A percentile compares a stretch with the other conserved stretches of the same genome.
These are phyloP conservation scores for Arion vulgaris DNA, from an alignment of 1,140 invertebrate genomes.

Conservation along the genomic window DNA sequence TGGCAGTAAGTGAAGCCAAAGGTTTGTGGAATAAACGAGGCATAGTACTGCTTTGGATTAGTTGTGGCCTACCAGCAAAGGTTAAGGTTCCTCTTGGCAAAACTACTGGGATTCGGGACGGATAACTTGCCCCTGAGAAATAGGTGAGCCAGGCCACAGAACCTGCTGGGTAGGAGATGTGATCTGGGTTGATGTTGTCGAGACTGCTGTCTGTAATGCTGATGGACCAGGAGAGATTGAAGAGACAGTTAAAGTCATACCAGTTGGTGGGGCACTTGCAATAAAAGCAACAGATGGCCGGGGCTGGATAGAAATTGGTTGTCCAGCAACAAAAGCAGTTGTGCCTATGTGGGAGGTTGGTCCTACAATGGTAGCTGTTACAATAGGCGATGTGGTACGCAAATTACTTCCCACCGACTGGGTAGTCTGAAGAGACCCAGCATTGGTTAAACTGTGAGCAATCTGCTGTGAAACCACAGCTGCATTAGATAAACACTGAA, in stretches of 20 bases:
- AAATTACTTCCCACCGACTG: neutral
- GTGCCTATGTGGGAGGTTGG: constrained; percentile 6
- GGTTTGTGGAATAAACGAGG: constrained; percentile 16
- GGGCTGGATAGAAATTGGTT: constrained; percentile 30
- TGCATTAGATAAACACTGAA: constrained; percentile 18
- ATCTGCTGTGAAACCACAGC: constrained; percentile 15
- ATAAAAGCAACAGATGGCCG: constrained; percentile 14
- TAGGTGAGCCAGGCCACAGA: neutral
- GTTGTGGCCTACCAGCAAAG: constrained; percentile 15
- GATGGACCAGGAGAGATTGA: constrained; percentile 11
- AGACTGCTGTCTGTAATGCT: neutral
- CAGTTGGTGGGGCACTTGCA: constrained; percentile 5
- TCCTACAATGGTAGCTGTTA: constrained; percentile 27
- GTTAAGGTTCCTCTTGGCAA: constrained; percentile 10
- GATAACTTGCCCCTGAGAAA: constrained; percentile 8
- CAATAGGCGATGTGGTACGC: constrained; percentile 1
- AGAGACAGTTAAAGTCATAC: constrained; percentile 32
- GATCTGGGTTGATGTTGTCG: neutral
- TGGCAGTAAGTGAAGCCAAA: neutral
- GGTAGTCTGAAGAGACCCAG: neutral
- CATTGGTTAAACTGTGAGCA: neutral
- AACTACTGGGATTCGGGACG: constrained; percentile 25
- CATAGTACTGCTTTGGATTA: neutral
- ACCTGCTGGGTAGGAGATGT: neutral
- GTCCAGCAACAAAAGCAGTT: constrained; percentile 13